Conservation (phyloP, 1,140 invertebrate species). For the Psix sp. region DNA sequence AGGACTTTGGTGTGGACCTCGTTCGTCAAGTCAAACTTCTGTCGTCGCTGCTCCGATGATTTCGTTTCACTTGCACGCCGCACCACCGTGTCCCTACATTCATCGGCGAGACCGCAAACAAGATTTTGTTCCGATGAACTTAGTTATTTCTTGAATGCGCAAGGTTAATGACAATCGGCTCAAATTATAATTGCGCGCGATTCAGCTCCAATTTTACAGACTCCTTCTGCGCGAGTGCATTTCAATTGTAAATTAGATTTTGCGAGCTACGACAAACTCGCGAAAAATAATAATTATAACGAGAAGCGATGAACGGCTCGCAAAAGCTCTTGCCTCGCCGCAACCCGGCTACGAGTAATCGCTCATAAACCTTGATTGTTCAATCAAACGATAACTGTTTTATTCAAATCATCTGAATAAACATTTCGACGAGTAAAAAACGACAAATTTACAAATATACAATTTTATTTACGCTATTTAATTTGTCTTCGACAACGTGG, state of each 20-base stretch:
- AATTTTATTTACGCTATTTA: too few relatives aligned
- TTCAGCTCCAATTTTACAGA: slow-evolving; percentile 41
- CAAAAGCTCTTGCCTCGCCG: too few relatives aligned
- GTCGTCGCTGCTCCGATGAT: slow-evolving; percentile 44
- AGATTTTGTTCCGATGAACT: slow-evolving; percentile 52
- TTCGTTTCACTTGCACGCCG: slow-evolving; percentile 43
- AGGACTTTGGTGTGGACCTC: slow-evolving; percentile 60
- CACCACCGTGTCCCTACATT: slow-evolving; percentile 32
- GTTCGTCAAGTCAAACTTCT: slow-evolving; percentile 51
- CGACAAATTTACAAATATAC: too few relatives aligned
- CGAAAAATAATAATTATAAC: neutral
- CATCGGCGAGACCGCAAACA: slow-evolving; percentile 42
- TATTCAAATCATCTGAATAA: too few relatives aligned
- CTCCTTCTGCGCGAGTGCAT: slow-evolving; percentile 17
- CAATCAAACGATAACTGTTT: too few relatives aligned
- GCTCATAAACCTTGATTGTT: too few relatives aligned
- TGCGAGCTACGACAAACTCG: neutral
- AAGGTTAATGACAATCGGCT: slow-evolving; percentile 43
- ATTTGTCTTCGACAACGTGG: too few relatives aligned
- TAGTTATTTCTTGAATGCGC: slow-evolving; percentile 50
- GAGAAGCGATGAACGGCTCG: too few relatives aligned
- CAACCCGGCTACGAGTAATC: too few relatives aligned
- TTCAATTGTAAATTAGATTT: slow-evolving; percentile 34
- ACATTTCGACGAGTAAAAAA: too few relatives aligned
- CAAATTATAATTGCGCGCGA: slow-evolving; percentile 41